phyloP scores from a whole-genome alignment of 2,113 vertebrate genomes.

The Oncorhynchus masou region DNA sequence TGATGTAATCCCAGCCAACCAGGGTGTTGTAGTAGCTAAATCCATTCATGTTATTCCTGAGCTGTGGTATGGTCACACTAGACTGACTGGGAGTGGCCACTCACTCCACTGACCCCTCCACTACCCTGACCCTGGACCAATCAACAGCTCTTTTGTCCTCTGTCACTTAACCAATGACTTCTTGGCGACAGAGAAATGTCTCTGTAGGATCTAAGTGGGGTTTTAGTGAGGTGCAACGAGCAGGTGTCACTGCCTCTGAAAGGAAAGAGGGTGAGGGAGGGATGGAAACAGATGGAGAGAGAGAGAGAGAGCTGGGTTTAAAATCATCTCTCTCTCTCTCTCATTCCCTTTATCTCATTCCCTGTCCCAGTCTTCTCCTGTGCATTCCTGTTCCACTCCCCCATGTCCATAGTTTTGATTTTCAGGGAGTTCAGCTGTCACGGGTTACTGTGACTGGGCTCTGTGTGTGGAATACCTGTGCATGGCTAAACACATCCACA shows the following conservation, averaged over 20 bases:
- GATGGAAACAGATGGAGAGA: neutral
- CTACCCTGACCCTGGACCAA: neutral
- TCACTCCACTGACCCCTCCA: neutral
- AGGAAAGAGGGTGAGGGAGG: neutral
- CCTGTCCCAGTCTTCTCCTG: neutral
- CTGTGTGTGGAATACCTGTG: too few relatives aligned
- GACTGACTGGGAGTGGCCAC: neutral
- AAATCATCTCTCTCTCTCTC: constrained; percentile 13
- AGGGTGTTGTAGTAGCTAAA: neutral
- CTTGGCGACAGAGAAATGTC: neutral
- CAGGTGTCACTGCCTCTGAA: constrained; percentile 12
- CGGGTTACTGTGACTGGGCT: too few relatives aligned
- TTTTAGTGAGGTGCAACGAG: constrained; percentile 4
- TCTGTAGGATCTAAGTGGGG: neutral
- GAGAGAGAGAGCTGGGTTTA: neutral
- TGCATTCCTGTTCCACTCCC: constrained; percentile 22
- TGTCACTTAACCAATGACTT: constrained; percentile 9
- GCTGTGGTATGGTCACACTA: neutral
- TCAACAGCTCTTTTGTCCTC: neutral
- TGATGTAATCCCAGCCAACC: neutral
- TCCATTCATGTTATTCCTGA: neutral
- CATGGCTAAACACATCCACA: too few relatives aligned
- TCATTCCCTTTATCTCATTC: neutral
- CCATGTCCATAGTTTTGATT: constrained; percentile 2
- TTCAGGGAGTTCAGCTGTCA: too few relatives aligned